These are phyloP conservation scores for Apogon hyalosoma DNA, from an alignment of 2,797 vertebrate genomes.

Conservation along the genomic window DNA sequence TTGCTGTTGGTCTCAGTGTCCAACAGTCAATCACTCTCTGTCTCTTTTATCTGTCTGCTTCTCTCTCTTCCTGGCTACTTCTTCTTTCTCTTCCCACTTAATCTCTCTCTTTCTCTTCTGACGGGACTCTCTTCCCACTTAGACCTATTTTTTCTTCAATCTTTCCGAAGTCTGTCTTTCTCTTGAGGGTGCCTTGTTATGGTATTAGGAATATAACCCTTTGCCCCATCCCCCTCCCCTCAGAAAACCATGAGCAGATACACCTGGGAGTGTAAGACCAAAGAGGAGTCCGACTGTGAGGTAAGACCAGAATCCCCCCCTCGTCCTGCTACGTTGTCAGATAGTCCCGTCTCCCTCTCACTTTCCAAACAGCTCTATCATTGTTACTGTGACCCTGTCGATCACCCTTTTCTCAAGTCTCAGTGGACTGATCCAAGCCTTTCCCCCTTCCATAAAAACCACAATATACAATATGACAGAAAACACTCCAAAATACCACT, in stretches of 20 bases:
- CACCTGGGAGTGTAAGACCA: constrained; percentile 91
- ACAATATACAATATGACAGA: not conserved
- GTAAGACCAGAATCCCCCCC: constrained; percentile 79
- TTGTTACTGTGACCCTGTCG: constrained; percentile 81
- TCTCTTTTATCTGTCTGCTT: constrained; percentile 51
- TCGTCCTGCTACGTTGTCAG: constrained; percentile 47
- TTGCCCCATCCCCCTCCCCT: constrained; percentile 83
- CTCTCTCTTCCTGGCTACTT: constrained; percentile 44
- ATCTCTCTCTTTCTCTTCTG: constrained; percentile 36
- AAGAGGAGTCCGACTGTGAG: constrained; percentile 88
- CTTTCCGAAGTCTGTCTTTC: constrained; percentile 42
- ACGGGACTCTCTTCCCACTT: constrained; percentile 22
- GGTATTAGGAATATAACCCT: constrained; percentile 85
- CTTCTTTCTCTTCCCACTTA: constrained; percentile 22
- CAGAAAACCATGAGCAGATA: constrained; percentile 92
- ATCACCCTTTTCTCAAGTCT: constrained; percentile 64
- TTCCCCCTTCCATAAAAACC: constrained; percentile 12
- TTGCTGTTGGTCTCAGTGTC: constrained; percentile 59
- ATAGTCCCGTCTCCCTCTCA: constrained; percentile 58
- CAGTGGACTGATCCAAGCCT: constrained; percentile 44
- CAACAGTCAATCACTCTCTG: constrained; percentile 47
- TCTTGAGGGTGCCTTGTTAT: constrained; percentile 70
- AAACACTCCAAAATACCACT: not conserved
- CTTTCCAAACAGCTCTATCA: constrained; percentile 71
- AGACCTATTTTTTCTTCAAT: constrained; percentile 31